Evolutionary conservation across 1,140 invertebrate species (phyloP), one percentile per base, ranked within the genome.

Genomic region (Drepana arcuata): DNA sequence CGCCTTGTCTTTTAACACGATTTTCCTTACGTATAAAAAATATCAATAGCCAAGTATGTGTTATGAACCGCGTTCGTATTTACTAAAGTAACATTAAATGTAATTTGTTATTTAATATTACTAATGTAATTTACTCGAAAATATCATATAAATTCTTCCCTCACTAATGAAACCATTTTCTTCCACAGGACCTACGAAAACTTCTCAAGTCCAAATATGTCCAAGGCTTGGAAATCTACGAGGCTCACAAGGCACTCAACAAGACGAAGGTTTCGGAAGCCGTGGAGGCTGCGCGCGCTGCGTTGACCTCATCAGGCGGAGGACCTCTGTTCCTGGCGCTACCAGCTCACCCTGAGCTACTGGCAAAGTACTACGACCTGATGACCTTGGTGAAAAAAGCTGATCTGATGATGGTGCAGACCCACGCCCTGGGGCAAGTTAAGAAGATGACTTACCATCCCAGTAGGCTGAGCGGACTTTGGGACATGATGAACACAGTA

Each of bases 401-500:
- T 4, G 88, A 92, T 52, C 59, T 89, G 10, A 91, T 92, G 70
- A 86, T 88, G 24, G 59, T 92, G n/a, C 82, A 90, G 16, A 92
- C 90, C 6, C 86, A 92, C 41, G 90, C 89, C 25, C 62, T 93
- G 56, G 87, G 88, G 0, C 80, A 88, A 26, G 84, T 86, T 27
- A 86, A 88, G 36, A 88, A 89, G 48, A 79, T 86, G 43, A 90
- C 91, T 1, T 93, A 89, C 61, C 92, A 93, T 70, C 91, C 91
- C 0, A 91, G 91, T 52, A 75, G 91, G 38, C 70, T 93, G 39
- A 93, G 92, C 72, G 92, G 92, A 2, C 63, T 92, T 12, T 91
- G 90, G 72, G 92, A 93, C 53, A 89, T 93, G 83, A 86, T 91
- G 42, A 93, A 93, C 52, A 89, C 90, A 34, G 90, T 91, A 75